These are phyloP conservation scores for Urocitellus parryii DNA, from an alignment of 2,113 vertebrate genomes.

Conservation along the genomic window DNA sequence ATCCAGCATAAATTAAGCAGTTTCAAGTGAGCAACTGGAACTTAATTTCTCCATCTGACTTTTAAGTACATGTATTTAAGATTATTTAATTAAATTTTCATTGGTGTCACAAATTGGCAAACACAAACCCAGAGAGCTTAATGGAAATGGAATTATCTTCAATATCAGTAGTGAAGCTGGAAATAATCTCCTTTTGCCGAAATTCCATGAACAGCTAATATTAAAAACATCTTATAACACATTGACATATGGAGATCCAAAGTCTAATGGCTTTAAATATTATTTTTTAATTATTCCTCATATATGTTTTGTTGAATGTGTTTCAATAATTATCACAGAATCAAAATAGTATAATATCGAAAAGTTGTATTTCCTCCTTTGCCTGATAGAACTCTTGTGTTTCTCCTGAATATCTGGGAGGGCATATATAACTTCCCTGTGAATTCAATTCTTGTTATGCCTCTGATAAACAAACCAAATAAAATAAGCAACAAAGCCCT, in stretches of 20 bases:
- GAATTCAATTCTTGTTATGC: background rate
- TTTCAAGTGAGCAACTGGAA: constrained; percentile 16
- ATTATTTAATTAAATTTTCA: constrained; percentile 66
- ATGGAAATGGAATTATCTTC: constrained; percentile 27
- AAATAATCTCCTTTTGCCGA: constrained; percentile 33
- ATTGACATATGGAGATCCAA: background rate
- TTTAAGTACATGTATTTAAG: constrained; percentile 47
- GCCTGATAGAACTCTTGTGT: background rate
- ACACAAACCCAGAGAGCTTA: constrained; percentile 57
- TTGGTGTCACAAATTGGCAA: constrained; percentile 24
- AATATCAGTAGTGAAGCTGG: background rate
- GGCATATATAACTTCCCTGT: background rate
- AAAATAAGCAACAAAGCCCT: background rate
- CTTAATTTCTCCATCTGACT: constrained; percentile 46
- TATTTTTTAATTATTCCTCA: background rate
- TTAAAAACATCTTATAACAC: background rate
- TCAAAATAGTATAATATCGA: constrained; percentile 6
- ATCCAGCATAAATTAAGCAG: constrained; percentile 60
- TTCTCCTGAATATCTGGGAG: background rate
- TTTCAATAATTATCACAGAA: constrained; percentile 18
- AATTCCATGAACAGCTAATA: constrained; percentile 9
- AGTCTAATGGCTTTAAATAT: background rate
- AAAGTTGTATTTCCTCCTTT: background rate
- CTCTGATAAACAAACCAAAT: constrained; percentile 50
- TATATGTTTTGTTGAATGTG: background rate